Evolutionary conservation across 1,140 invertebrate species (phyloP), one percentile per base, ranked within the genome.

Genomic region (Drosophila sp.): DNA sequence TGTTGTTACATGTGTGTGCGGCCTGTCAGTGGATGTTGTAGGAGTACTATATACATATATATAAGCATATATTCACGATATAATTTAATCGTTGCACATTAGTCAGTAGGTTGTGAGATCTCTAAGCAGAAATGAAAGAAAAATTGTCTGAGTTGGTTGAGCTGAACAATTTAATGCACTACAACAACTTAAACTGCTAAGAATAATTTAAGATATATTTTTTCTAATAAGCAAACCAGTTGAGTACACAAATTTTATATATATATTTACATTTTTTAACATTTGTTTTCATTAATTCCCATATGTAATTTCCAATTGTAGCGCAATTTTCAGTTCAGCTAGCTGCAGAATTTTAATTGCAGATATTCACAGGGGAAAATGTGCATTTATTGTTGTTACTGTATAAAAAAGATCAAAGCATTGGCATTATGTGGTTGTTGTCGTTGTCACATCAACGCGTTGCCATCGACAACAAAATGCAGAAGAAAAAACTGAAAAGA

Each of bases 361-460:
- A 65, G 36, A 38, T 76, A 27, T 67, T 66, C 13, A 45, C 36
- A 34, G 29, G 50, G 18, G 27, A 32, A 46, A 50, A 38, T 51
- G 21, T 32, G 50, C 64, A 69, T 40, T 56, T 72, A 41, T 72
- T 79, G 43, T 58, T 48, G 61, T 41, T 72, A 57, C 51, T 62
- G 57, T 65, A 76, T 62, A 72, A 64, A 70, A 87, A 76, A 87
- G 78, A 87, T 87, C 83, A 87, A 87, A 87, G 82, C 32, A 66
- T 50, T 82, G 70, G 4, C 54, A 53, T 63, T 58, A 58, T 63
- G 74, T 76, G 71, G 78, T 81, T 76, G 78, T 76, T 74, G 81
- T 80, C 64, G 83, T 89, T 89, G 79, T 77, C 83, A 89, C 84
- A 89, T 89, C 83, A 89, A 89, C 83, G 73, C 83, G 62, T 76